Base-by-base conservation (phyloP, 2,113 vertebrate genomes). In the Callipepla californica region DNA sequence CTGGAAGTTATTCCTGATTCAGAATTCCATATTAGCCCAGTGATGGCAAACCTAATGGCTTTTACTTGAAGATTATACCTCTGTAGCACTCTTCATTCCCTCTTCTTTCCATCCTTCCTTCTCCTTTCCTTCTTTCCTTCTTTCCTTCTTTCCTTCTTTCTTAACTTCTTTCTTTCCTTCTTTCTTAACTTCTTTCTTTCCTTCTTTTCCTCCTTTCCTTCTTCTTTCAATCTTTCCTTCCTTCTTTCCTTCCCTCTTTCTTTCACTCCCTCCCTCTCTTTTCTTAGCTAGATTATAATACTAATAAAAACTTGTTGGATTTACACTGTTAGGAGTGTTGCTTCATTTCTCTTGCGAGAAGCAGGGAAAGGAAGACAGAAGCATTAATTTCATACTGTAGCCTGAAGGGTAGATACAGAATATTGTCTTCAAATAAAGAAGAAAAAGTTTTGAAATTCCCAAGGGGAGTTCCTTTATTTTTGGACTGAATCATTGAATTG, bases 361-460 rank as follows among this genome's bases (percentile, higher is more conserved):
- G 16, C 87, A 36, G 18, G 32, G 19, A 8, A 48, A 82, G 92
- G 59, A 85, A 69, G 51, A 62, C 59, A 81, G 65, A 82, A 88
- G 58, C 76, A 92, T 92, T 78, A 63, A 91, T 97, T 94, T 94
- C 57, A 87, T 73, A 79, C 58, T 81, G 45, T 83, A 67, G 36
- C 81, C 94, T 53, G 7, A n/a, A 86, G 68, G 73, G 61, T 58
- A 89, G 73, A 65, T 86, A 19, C 26, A 77, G 89, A 96, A 85
- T 94, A 88, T 88, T 94, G 51, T 80, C 79, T 97, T 94, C 40
- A 2, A 69, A 85, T 93, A 80, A 90, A 89, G 62, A 77, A 83
- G 47, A 69, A 90, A 59, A 81, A 47, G 9, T 23, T 74, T n/a
- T 74, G 12, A 78, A 85, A 96, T 90, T 96, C 82, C 19, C 45